phyloP scores from a whole-genome alignment of 1,140 invertebrate genomes.

The Aphaenogaster rudis region DNA sequence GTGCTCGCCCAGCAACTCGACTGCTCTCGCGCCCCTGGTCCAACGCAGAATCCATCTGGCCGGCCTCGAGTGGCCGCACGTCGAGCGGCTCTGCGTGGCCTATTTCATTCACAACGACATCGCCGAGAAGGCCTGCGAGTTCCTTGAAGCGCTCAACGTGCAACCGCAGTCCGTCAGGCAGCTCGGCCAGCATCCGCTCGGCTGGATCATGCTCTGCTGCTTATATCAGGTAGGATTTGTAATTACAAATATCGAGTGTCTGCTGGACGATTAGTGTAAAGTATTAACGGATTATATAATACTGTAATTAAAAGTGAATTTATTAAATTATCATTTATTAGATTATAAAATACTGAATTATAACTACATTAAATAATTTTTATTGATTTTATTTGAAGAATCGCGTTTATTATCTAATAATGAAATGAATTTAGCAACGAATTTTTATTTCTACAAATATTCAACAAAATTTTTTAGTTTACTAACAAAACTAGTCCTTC shows the following conservation, averaged over 20 bases:
- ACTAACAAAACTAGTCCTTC: not conserved
- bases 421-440: not conserved
- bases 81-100: slow-evolving; percentile 85
- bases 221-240: slow-evolving; percentile 83
- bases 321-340: not conserved
- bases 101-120: slow-evolving; percentile 86
- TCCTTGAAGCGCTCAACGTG: slow-evolving; percentile 79
- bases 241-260: not conserved
- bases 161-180: slow-evolving; percentile 82
- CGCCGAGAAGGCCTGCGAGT: slow-evolving; percentile 82
- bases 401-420: not conserved
- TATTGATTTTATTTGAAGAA: not conserved
- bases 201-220: slow-evolving; percentile 87
- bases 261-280: not conserved
- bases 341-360: not conserved
- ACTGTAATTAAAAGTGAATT: not conserved
- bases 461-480: not conserved
- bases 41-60: slow-evolving; percentile 86
- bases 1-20: slow-evolving; percentile 82
- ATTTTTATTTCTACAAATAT: not conserved
- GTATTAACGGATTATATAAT: not conserved
- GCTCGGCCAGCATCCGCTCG: slow-evolving; percentile 87
- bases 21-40: slow-evolving; percentile 81
- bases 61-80: slow-evolving; percentile 87
- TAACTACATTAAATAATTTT: not conserved